Evolutionary conservation across 2,888 invertebrate species (phyloP).

Genomic region (Drosophila cognata): DNA sequence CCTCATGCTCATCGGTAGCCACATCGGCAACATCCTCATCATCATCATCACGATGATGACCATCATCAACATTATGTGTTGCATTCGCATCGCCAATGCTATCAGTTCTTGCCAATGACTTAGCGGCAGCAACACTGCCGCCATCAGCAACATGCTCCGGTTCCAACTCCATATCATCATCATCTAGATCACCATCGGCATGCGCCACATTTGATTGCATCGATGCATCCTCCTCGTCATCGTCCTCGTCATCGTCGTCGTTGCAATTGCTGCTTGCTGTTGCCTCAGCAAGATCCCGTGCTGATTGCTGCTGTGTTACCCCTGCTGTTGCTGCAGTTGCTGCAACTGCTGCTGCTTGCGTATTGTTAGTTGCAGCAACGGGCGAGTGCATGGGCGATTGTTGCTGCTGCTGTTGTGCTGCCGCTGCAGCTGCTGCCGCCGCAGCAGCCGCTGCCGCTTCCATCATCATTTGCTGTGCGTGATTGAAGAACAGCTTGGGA

Average conservation of each 20-base stretch:
- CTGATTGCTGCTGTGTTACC: constrained; percentile 38
- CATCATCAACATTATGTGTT: constrained; percentile 18
- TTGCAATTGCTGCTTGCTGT: constrained; percentile 38
- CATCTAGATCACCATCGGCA: constrained; percentile 57
- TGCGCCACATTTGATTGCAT: constrained; percentile 69
- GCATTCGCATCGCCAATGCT: constrained; percentile 32
- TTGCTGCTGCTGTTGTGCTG: constrained; percentile 71
- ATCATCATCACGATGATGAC: constrained; percentile 19
- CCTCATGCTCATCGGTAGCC: constrained; percentile 23
- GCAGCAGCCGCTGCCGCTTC: constrained; percentile 83
- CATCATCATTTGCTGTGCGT: constrained; percentile 85
- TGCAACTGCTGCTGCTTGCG: constrained; percentile 25
- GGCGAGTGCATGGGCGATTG: constrained; percentile 82
- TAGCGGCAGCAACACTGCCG: constrained; percentile 30
- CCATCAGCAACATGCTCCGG: constrained; percentile 45
- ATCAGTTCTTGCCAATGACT: constrained; percentile 53
- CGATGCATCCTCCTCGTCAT: constrained; percentile 70
- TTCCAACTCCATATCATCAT: constrained; percentile 69
- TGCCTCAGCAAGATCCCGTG: constrained; percentile 33
- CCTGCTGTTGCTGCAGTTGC: constrained; percentile 16
- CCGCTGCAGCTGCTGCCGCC: constrained; percentile 71
- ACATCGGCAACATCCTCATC: constrained; percentile 18
- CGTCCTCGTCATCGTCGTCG: constrained; percentile 66
- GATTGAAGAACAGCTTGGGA: constrained; percentile 84
- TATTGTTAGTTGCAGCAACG: constrained; percentile 41